Conservation (phyloP, 2,113 vertebrate species). For the Gymnogyps californianus region DNA sequence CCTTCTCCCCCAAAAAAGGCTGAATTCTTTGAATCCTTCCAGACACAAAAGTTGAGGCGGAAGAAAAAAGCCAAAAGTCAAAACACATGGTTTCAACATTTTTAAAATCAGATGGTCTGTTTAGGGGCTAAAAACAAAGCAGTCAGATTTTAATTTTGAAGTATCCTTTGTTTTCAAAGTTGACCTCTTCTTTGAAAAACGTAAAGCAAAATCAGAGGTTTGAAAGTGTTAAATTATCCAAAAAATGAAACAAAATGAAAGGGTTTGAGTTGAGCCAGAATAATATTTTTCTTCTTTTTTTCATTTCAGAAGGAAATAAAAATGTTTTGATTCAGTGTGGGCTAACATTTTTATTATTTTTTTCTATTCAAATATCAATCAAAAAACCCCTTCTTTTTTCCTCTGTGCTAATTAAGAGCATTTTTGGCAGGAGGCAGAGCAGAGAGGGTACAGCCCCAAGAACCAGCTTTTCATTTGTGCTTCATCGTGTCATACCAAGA, state of each 20-base stretch:
- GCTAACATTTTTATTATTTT: not conserved
- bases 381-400: not conserved
- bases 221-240: not conserved
- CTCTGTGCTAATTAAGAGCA: not conserved
- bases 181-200: not conserved
- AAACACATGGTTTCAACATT: not conserved
- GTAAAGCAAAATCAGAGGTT: not conserved
- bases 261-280: not conserved
- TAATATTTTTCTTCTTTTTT: not conserved
- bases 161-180: not conserved
- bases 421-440: not conserved
- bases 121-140: not conserved
- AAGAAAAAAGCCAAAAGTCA: not conserved
- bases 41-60: not conserved
- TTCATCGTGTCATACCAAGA: not conserved
- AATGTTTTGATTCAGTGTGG: not conserved
- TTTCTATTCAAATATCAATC: not conserved
- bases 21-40: not conserved
- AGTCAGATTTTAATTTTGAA: not conserved
- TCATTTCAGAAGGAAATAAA: not conserved
- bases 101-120: not conserved
- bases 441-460: not conserved
- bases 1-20: not conserved
- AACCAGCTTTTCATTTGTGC: not conserved
- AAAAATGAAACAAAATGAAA: not conserved